Evolutionary conservation across 2,113 vertebrate species (phyloP).

Genomic region (Lasiurus cinereus): DNA sequence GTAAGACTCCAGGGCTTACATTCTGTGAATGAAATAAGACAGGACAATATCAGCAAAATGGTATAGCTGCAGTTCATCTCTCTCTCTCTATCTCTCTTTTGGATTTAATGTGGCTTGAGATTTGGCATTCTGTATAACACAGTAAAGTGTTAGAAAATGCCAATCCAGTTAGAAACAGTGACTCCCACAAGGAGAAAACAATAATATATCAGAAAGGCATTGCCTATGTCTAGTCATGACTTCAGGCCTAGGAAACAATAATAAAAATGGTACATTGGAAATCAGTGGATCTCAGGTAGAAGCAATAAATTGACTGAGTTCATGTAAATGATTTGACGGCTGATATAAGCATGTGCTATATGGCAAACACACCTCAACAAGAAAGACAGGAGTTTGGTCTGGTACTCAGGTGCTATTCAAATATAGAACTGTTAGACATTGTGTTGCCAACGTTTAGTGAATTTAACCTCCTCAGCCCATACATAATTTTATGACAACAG

Average conservation of each 20-base stretch:
- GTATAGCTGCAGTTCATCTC: slow-evolving; percentile 54
- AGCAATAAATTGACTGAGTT: slow-evolving; percentile 60
- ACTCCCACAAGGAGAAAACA: slow-evolving; percentile 64
- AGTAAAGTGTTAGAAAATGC: slow-evolving; percentile 62
- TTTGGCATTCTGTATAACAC: slow-evolving; percentile 37
- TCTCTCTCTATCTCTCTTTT: background rate
- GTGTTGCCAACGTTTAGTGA: background rate
- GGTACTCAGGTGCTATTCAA: slow-evolving; percentile 50
- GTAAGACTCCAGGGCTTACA: slow-evolving; percentile 68
- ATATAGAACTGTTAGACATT: background rate
- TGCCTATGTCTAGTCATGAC: slow-evolving; percentile 19
- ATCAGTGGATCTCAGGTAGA: slow-evolving; percentile 60
- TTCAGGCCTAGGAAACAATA: slow-evolving; percentile 78
- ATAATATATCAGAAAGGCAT: slow-evolving; percentile 44
- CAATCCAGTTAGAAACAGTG: slow-evolving; percentile 68
- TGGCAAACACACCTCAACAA: slow-evolving; percentile 16
- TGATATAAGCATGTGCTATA: background rate
- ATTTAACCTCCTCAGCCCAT: background rate
- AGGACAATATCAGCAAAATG: slow-evolving; percentile 65
- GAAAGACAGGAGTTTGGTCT: slow-evolving; percentile 41
- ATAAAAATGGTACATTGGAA: slow-evolving; percentile 68
- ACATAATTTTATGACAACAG: background rate
- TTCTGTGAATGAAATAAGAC: slow-evolving; percentile 74
- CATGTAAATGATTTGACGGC: slow-evolving; percentile 68
- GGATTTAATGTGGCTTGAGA: slow-evolving; percentile 26